Evolutionary conservation across 2,888 invertebrate genomes (phyloP).

Genomic region (Drosophila subsilvestris): DNA sequence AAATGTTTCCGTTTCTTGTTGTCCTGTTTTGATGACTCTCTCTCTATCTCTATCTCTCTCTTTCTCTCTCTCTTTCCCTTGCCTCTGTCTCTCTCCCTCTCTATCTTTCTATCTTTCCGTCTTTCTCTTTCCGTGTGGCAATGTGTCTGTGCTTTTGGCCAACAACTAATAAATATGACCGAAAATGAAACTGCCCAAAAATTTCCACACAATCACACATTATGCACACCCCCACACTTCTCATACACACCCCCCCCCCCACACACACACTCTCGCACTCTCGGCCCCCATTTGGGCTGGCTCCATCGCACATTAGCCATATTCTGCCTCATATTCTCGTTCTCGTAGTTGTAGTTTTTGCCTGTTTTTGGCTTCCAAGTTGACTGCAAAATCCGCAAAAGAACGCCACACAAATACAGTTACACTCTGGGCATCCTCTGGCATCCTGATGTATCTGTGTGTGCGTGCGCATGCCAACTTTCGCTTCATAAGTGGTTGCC

Average conservation of each 20-base stretch:
- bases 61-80: slow-evolving; percentile 11
- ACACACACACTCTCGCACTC: slow-evolving; percentile 33
- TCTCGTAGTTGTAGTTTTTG: slow-evolving; percentile 50
- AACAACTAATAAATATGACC: slow-evolving; percentile 83
- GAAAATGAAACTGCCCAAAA: slow-evolving; percentile 82
- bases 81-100: slow-evolving; percentile 17
- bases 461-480: slow-evolving; percentile 57
- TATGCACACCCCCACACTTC: slow-evolving; percentile 48
- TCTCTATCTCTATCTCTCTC: slow-evolving; percentile 16
- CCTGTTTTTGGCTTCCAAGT: slow-evolving; percentile 75
- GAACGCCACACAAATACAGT: slow-evolving; percentile 67
- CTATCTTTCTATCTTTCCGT: slow-evolving; percentile 7
- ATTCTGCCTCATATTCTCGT: slow-evolving; percentile 35
- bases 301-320: slow-evolving; percentile 69
- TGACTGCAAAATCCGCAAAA: slow-evolving; percentile 80
- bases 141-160: slow-evolving; percentile 63
- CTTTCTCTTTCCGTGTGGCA: slow-evolving; percentile 33
- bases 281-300: slow-evolving; percentile 34
- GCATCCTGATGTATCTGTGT: slow-evolving; percentile 1
- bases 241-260: slow-evolving; percentile 25
- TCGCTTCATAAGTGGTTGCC: slow-evolving; percentile 75
- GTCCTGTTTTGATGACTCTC: slow-evolving; percentile 71
- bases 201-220: slow-evolving; percentile 78
- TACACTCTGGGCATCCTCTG: slow-evolving; percentile 7
- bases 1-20: slow-evolving; percentile 74